Conservation (phyloP, 1,140 invertebrate species). For the Harlomillsia oculata region DNA sequence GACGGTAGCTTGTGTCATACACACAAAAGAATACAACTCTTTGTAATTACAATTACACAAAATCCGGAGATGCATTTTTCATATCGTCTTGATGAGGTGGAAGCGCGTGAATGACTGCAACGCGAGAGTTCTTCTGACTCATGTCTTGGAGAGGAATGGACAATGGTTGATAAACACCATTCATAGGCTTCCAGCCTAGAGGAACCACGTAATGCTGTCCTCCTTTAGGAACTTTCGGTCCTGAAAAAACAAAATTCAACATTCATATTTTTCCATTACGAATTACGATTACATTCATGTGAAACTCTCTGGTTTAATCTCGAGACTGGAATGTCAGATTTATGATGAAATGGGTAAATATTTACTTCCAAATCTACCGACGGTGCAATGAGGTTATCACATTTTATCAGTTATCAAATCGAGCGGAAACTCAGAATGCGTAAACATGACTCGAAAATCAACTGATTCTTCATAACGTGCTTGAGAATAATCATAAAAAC, state of each 20-base stretch:
- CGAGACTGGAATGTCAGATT: not conserved
- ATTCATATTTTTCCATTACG: not conserved
- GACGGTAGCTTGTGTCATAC: no score
- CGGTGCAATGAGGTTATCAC: no score
- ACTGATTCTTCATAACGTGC: not conserved
- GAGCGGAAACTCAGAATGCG: not conserved
- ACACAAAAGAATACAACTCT: no score
- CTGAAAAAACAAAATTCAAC: not conserved
- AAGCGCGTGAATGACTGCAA: slow-evolving; percentile 16
- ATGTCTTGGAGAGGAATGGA: slow-evolving; percentile 17
- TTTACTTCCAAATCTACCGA: no score
- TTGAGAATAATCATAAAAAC: not conserved
- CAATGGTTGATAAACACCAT: slow-evolving; percentile 15
- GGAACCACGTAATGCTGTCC: slow-evolving; percentile 18
- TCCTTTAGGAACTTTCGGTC: slow-evolving; percentile 21
- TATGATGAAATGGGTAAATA: no score
- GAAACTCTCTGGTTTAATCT: no score
- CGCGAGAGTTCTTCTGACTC: slow-evolving; percentile 3
- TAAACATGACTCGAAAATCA: not conserved
- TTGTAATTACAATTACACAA: no score
- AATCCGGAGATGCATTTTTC: slow-evolving; percentile 3
- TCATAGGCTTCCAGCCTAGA: slow-evolving; percentile 17
- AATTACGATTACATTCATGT: no score
- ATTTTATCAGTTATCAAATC: not conserved
- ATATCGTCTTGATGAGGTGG: slow-evolving; percentile 12